Base-by-base conservation (phyloP, 1,140 invertebrate genomes). In the Rhyacophila brunnea region DNA sequence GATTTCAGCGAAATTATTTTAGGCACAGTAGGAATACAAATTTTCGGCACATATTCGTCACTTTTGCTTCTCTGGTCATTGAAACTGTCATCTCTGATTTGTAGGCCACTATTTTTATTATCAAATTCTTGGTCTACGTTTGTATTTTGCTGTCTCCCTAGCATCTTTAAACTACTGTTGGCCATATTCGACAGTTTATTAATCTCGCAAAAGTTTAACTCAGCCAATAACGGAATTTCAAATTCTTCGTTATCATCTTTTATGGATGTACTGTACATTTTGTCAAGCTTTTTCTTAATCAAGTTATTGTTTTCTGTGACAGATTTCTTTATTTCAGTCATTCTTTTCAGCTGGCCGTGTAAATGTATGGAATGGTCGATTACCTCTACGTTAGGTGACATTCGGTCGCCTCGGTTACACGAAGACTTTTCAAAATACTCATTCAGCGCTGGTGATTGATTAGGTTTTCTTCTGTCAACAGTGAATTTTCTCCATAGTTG, bases 251-350 rank as follows among this genome's bases (percentile, higher is more conserved):
- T 69, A 4, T 36, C 28, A 18, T 68, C 67, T 1, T 62, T 53
- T 11, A 38, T 50, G 0, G 49, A 61, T 10, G 51, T 62, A 10
- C 23, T 28, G 38, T 49, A 54, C 23, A 59, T 32, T 10, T 56
- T 59, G 44, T 78, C 74, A 4, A 79, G 44, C 47, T 70, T 68
- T 58, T 70, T 71, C 55, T 77, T 79, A 6, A 79, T 79, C 0
- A 76, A 62, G 20, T 77, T 75, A 50, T 79, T 77, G 38, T 77
- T 78, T 61, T 77, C 72, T 18, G 66, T 74, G 19, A 79, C 76
- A n/a, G 68, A 70, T 48, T 75, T 73, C n/a, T 78, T 76, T 20
- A 78, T 78, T 68, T 77, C 70, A 0, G 71, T 74, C 14, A 78
- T 56, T 13, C 76, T 58, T 59, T 74, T 63, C 7, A 79, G 60